These are phyloP conservation scores for Engystomops pustulosus DNA, from an alignment of 2,113 vertebrate genomes.

Conservation along the genomic window DNA sequence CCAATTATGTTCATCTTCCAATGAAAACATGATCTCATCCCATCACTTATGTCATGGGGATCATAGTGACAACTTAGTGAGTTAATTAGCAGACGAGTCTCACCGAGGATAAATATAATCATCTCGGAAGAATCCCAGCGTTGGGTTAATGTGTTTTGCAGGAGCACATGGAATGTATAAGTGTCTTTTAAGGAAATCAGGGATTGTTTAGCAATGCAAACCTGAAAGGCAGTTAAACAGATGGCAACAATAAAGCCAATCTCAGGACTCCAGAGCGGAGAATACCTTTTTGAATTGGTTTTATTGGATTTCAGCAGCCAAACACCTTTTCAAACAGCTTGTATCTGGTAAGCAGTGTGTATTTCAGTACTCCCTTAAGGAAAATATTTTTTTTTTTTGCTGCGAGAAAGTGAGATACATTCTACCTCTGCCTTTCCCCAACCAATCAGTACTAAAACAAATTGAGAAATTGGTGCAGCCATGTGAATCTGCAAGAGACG, in stretches of 20 bases:
- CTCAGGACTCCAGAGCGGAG: constrained; percentile 64
- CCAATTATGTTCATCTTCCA: constrained; percentile 19
- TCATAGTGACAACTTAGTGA: neutral
- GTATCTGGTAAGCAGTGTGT: constrained; percentile 55
- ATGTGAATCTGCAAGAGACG: constrained; percentile 9
- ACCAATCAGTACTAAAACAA: constrained; percentile 35
- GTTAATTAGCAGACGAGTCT: constrained; percentile 24
- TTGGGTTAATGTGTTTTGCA: constrained; percentile 41
- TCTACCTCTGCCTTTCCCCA: constrained; percentile 44
- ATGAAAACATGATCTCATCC: neutral
- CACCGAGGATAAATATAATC: constrained; percentile 20
- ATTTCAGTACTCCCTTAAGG: constrained; percentile 55
- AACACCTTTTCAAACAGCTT: constrained; percentile 59
- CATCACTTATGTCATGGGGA: constrained; percentile 13
- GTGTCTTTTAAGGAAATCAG: constrained; percentile 63
- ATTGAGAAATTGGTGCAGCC: constrained; percentile 28
- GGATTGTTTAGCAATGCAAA: constrained; percentile 65
- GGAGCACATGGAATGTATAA: constrained; percentile 39
- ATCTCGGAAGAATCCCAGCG: constrained; percentile 21
- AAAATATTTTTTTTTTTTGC: neutral
- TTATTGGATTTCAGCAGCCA: constrained; percentile 60
- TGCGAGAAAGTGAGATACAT: constrained; percentile 32
- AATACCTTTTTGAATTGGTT: constrained; percentile 71
- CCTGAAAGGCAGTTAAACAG: constrained; percentile 66
- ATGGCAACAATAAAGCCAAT: constrained; percentile 67